Evolutionary conservation across 2,113 vertebrate genomes (phyloP).

Genomic region (Gila orcuttii): DNA sequence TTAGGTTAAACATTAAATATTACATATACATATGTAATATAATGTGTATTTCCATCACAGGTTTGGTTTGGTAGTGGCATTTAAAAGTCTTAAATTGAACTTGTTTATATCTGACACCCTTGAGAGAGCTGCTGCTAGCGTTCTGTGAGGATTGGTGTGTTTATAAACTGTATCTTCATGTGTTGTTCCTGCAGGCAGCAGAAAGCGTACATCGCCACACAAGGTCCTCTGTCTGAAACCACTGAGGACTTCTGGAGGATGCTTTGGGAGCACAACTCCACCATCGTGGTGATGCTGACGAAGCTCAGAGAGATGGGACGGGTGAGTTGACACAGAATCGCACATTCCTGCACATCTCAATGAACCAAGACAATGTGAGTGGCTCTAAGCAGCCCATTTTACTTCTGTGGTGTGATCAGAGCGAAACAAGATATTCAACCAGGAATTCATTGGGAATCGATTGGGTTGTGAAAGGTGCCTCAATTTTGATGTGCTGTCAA

Average conservation of each 20-base stretch:
- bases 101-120: too few species aligned
- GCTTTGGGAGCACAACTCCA: constrained; percentile 98
- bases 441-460: neutral
- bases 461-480: neutral
- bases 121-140: neutral
- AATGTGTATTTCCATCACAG: too few species aligned
- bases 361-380: neutral
- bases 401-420: neutral
- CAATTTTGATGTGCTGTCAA: neutral
- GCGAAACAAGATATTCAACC: neutral
- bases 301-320: constrained; percentile 96
- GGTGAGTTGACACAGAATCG: constrained; percentile 73
- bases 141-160: neutral
- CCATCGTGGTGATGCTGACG: constrained; percentile 97
- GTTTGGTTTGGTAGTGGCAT: too few species aligned
- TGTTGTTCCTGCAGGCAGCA: constrained; percentile 82
- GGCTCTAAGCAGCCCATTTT: neutral
- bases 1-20: too few species aligned
- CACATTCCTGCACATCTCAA: neutral
- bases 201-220: constrained; percentile 94
- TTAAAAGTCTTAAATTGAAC: too few species aligned
- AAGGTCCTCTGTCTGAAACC: constrained; percentile 92
- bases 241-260: constrained; percentile 99
- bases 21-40: too few species aligned
- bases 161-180: neutral